Conservation (phyloP, 2,797 vertebrate species). For the Dallia pectoralis region DNA sequence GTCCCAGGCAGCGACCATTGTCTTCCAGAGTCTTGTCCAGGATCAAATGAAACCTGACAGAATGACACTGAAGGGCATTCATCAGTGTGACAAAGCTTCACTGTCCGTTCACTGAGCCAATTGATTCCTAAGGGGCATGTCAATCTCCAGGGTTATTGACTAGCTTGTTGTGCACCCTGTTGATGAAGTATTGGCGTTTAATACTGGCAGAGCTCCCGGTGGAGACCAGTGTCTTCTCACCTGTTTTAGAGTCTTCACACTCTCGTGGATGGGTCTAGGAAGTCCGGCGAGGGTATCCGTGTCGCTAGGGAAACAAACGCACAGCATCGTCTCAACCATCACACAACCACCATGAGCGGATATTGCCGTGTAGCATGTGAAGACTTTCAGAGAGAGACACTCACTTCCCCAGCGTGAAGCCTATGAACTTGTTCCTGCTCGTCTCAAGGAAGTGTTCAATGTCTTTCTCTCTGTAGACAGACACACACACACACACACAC, state of each 20-base stretch:
- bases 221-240: constrained; percentile 60
- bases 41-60: constrained; percentile 23
- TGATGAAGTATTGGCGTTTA: constrained; percentile 25
- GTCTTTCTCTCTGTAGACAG: constrained; percentile 87
- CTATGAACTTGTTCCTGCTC: constrained; percentile 97
- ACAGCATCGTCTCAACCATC: background rate
- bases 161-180: background rate
- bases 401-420: constrained; percentile 94
- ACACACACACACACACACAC: constrained; percentile 1
- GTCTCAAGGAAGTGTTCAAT: constrained; percentile 95
- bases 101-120: constrained; percentile 14
- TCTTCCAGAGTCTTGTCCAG: background rate
- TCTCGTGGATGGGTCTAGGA: constrained; percentile 93
- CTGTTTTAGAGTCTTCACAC: constrained; percentile 96
- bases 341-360: background rate
- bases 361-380: background rate
- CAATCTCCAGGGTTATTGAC: constrained; percentile 17
- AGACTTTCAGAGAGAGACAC: constrained; percentile 47
- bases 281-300: constrained; percentile 93
- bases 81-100: constrained; percentile 10
- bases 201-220: background rate
- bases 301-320: constrained; percentile 74
- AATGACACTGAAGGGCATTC: constrained; percentile 15
- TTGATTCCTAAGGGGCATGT: constrained; percentile 38
- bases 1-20: background rate